A percentile compares a stretch with the other conserved stretches of the same genome.
phyloP scores from a whole-genome alignment of 2,888 invertebrate genomes.

The Syrista parreyssii region DNA sequence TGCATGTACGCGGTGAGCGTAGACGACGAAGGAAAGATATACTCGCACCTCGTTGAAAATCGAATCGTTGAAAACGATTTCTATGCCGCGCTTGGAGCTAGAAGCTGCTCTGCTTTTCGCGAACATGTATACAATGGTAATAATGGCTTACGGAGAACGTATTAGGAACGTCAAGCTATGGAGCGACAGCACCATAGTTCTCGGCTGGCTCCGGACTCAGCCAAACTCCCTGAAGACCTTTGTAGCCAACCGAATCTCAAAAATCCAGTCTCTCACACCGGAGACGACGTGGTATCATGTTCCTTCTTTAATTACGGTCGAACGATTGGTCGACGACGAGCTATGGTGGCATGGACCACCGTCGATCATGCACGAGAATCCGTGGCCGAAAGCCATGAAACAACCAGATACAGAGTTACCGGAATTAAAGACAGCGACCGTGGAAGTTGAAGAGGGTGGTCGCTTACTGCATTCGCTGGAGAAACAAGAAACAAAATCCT shows the following conservation, averaged over 20 bases:
- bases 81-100: constrained; percentile 28
- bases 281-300: constrained; percentile 16
- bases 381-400: constrained; percentile 11
- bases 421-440: background rate
- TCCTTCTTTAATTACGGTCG: constrained; percentile 5
- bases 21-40: background rate
- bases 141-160: background rate
- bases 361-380: constrained; percentile 8
- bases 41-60: constrained; percentile 15
- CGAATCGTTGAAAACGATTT: constrained; percentile 21
- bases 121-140: constrained; percentile 7
- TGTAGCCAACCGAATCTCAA: constrained; percentile 13
- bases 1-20: constrained; percentile 14
- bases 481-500: background rate
- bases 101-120: constrained; percentile 26
- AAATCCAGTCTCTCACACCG: constrained; percentile 5
- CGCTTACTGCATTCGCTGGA: constrained; percentile 19
- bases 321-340: constrained; percentile 1
- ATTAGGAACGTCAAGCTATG: constrained; percentile 10
- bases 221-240: constrained; percentile 15
- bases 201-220: constrained; percentile 13
- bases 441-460: constrained; percentile 10
- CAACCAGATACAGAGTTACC: background rate
- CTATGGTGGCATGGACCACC: constrained; percentile 23
- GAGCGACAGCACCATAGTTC: constrained; percentile 13